phyloP scores from a whole-genome alignment of 1,140 invertebrate species.

The Brachionus calyciflorus region DNA sequence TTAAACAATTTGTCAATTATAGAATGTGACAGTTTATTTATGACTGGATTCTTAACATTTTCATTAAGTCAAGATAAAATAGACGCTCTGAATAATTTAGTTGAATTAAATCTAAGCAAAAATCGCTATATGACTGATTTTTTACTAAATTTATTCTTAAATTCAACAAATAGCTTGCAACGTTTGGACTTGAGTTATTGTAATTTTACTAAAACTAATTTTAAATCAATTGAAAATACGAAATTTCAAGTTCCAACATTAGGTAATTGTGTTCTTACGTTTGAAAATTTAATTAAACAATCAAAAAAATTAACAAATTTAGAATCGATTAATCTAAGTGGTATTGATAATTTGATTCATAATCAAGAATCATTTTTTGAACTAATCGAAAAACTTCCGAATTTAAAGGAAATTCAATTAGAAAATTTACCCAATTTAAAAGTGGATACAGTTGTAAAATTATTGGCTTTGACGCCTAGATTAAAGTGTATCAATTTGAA shows the following conservation, averaged over 20 bases:
- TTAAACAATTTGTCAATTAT: not conserved
- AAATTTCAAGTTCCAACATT: not conserved
- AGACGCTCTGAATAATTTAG: constrained; percentile 14
- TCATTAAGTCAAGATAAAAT: not conserved
- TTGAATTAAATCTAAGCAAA: not conserved
- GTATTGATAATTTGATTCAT: constrained; percentile 14
- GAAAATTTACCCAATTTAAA: constrained; percentile 28
- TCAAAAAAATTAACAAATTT: not conserved
- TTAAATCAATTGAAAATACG: constrained; percentile 20
- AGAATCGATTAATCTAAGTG: not conserved
- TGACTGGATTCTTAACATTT: constrained; percentile 25
- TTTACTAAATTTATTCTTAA: constrained; percentile 12
- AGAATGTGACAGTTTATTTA: constrained; percentile 37
- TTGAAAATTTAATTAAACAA: constrained; percentile 38
- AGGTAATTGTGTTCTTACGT: not conserved
- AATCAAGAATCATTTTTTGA: constrained; percentile 23
- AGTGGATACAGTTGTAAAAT: not conserved
- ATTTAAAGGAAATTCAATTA: not conserved
- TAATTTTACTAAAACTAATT: constrained; percentile 39
- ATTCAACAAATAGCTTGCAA: not conserved
- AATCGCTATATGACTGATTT: constrained; percentile 33
- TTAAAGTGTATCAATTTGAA: constrained; percentile 1
- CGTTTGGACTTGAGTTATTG: constrained; percentile 29
- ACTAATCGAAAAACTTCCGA: constrained; percentile 16
- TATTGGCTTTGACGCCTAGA: not conserved